Evolutionary conservation across 2,113 vertebrate genomes (phyloP).

Genomic region (Bagarius yarrelli): DNA sequence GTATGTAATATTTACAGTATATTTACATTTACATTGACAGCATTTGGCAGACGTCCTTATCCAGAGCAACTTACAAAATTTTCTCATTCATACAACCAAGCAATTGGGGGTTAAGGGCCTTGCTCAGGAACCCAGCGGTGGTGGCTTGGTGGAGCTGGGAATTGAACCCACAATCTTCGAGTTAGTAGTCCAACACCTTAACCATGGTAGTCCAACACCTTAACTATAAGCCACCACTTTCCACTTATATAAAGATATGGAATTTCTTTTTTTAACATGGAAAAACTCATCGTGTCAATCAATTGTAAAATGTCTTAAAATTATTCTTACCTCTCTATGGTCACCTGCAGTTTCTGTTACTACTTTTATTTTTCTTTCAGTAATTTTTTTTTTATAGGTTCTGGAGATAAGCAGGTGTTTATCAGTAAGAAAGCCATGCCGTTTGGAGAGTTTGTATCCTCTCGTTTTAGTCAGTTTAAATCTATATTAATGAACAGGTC

Average conservation of each 20-base stretch:
- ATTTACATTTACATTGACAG: too few relatives aligned
- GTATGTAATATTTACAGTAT: neutral
- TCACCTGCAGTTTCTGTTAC: neutral
- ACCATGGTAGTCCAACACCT: too few relatives aligned
- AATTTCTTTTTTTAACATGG: neutral
- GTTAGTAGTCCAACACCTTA: too few relatives aligned
- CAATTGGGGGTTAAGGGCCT: too few relatives aligned
- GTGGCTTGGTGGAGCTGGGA: too few relatives aligned
- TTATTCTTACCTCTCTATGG: neutral
- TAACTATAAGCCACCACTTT: too few relatives aligned
- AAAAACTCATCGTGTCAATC: neutral
- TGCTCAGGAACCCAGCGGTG: too few relatives aligned
- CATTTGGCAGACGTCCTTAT: too few relatives aligned
- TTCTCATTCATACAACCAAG: too few relatives aligned
- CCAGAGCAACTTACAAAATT: too few relatives aligned
- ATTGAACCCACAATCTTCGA: too few relatives aligned
- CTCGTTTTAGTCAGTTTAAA: slow-evolving; percentile 28
- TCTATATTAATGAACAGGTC: slow-evolving; percentile 53
- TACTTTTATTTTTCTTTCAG: neutral
- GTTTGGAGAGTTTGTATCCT: slow-evolving; percentile 11
- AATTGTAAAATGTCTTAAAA: neutral
- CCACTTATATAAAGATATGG: neutral
- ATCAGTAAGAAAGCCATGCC: neutral
- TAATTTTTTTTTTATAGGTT: neutral
- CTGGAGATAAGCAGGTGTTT: slow-evolving; percentile 17